Conservation (phyloP, 2,113 vertebrate genomes). For the Blennius ocellaris region DNA sequence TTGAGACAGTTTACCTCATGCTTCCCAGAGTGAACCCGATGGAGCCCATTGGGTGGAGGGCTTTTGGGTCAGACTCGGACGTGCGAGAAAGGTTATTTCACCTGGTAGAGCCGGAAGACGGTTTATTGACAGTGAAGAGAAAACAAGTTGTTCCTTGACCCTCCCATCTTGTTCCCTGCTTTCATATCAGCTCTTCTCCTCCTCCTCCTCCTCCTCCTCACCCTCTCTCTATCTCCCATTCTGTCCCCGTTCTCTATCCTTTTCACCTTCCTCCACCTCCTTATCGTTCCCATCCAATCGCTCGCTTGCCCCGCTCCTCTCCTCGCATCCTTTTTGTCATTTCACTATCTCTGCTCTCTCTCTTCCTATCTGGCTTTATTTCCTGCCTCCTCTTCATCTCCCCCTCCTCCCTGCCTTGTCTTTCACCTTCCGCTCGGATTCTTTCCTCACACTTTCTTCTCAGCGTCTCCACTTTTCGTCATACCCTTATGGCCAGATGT, state of each 20-base stretch:
- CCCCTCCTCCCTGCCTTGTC: not conserved
- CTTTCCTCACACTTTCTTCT: slow-evolving; percentile 10
- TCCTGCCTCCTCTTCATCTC: slow-evolving; percentile 19
- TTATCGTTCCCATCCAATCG: slow-evolving; percentile 48
- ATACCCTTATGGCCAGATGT: not conserved
- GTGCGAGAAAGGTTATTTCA: too few relatives aligned
- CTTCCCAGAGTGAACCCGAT: too few relatives aligned
- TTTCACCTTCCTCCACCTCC: slow-evolving; percentile 45
- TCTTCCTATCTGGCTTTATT: slow-evolving; percentile 31
- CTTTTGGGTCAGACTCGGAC: too few relatives aligned
- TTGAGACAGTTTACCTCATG: too few relatives aligned
- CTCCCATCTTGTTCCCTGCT: not conserved
- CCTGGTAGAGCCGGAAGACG: too few relatives aligned
- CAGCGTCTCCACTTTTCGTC: not conserved
- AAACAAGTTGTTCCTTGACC: slow-evolving; percentile 36
- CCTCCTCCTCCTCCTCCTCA: slow-evolving; percentile 1
- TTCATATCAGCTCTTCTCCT: slow-evolving; percentile 27
- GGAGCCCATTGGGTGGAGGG: too few relatives aligned
- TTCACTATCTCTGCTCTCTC: slow-evolving; percentile 32
- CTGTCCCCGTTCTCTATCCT: slow-evolving; percentile 44
- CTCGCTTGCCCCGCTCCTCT: slow-evolving; percentile 22
- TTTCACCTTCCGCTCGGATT: slow-evolving; percentile 5
- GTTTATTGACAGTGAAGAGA: slow-evolving; percentile 11
- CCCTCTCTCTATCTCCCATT: slow-evolving; percentile 36
- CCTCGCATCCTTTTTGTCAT: slow-evolving; percentile 39